Evolutionary conservation across 2,797 vertebrate genomes (phyloP), one percentile per base, ranked within the genome.

Genomic region (Characodon lateralis): DNA sequence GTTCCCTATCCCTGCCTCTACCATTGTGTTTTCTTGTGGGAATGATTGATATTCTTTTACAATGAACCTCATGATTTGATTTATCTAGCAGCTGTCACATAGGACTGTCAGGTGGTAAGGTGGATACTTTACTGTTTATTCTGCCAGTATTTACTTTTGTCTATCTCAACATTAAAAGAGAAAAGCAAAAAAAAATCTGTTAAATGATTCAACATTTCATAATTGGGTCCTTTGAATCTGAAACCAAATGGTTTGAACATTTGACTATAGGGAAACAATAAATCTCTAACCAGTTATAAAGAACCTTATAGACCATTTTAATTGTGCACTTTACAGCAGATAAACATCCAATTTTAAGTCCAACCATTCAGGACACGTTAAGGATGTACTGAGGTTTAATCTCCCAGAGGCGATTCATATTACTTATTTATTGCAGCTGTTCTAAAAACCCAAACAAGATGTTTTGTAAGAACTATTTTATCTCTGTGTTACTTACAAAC

Each of bases 31-130:
- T 74, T 41, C 26, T 77, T 26, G 35, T 71, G 72, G 72, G 72
- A 77, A 63, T 63, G 59, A 31, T 46, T 81, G 78, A 87, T 74
- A 28, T 77, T 78, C 56, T 68, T 80, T 87, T 79, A 81, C 51
- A 78, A 61, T 84, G 68, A 82, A 28, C 35, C 8, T 43, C 70
- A 74, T 79, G 43, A 22, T 53, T 58, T 69, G 7, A 71, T 58
- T 63, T 72, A 39, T 1, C 24, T 53, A 43, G 31, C 48, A 68
- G 2, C 46, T 56, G 35, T 5, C 2, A 68, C 0, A 56, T 65
- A 63, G 79, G 18, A 71, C 76, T 76, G 59, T 20, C 71, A 72
- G 58, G 26, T 79, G 50, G n/a, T 31, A 81, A 73, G 28, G 20
- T n/a, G 69, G n/a, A 39, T 9, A 12, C 55, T 26, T 1, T 10